These are phyloP conservation scores for Dorcus parallelipipedus DNA, from an alignment of 2,888 invertebrate species.

Conservation along the genomic window DNA sequence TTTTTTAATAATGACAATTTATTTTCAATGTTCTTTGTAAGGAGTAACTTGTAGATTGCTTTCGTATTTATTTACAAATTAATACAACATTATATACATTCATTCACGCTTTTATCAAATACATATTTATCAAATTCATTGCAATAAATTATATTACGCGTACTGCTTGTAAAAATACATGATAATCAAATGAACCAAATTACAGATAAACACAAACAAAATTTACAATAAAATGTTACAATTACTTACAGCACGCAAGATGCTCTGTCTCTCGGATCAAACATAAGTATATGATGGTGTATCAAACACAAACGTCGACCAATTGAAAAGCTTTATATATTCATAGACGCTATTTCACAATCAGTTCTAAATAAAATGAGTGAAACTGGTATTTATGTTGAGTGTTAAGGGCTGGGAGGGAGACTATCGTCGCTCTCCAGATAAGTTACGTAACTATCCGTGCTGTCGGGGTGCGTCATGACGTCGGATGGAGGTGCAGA, in stretches of 20 bases:
- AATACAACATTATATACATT: slow-evolving; percentile 36
- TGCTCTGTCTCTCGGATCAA: slow-evolving; percentile 6
- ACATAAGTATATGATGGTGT: slow-evolving; percentile 6
- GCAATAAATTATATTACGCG: slow-evolving; percentile 40
- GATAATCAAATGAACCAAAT: slow-evolving; percentile 32
- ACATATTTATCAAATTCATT: slow-evolving; percentile 37
- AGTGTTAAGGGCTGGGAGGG: slow-evolving; percentile 67
- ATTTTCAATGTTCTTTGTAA: no score
- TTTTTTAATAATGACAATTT: no score
- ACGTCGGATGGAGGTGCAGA: slow-evolving; percentile 60
- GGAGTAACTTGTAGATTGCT: slow-evolving; percentile 5
- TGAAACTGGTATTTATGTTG: slow-evolving; percentile 10
- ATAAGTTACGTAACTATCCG: slow-evolving; percentile 89
- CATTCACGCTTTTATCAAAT: slow-evolving; percentile 38
- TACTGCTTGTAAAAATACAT: slow-evolving; percentile 37
- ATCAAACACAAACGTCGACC: background rate
- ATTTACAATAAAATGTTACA: slow-evolving; percentile 42
- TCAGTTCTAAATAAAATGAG: background rate
- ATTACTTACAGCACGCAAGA: slow-evolving; percentile 30
- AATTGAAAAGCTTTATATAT: background rate
- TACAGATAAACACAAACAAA: slow-evolving; percentile 39
- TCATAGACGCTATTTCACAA: background rate
- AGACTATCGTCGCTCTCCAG: slow-evolving; percentile 84
- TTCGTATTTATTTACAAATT: slow-evolving; percentile 38
- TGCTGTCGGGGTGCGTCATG: slow-evolving; percentile 74